phyloP scores from a whole-genome alignment of 2,797 vertebrate species.

The Parauchenoglanis ngamensis region DNA sequence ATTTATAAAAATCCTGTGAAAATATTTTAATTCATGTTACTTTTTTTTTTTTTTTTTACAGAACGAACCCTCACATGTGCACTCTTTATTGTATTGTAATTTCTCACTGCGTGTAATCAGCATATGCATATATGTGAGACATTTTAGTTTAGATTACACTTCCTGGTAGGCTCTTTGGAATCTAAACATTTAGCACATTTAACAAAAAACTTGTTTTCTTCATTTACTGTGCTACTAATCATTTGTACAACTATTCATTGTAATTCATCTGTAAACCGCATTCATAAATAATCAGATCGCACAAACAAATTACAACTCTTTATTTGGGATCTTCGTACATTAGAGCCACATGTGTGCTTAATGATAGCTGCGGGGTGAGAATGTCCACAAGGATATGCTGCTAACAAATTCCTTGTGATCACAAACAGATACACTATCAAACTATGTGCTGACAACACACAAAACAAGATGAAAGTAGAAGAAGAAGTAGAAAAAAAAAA shows the following conservation, averaged over 20 bases:
- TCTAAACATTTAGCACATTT: neutral
- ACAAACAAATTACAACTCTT: neutral
- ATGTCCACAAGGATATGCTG: neutral
- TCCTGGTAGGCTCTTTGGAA: neutral
- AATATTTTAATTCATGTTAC: neutral
- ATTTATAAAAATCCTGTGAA: neutral
- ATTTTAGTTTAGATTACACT: neutral
- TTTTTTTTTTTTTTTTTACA: no score
- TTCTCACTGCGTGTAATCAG: neutral
- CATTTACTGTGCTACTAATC: neutral
- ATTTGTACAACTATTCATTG: no score
- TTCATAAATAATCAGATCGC: neutral
- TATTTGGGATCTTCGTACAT: neutral
- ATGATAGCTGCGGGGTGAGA: neutral
- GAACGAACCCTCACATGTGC: neutral
- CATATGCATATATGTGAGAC: neutral
- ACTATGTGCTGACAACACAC: neutral
- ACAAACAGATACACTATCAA: neutral
- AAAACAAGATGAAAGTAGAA: constrained; percentile 7
- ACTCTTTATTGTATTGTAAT: neutral
- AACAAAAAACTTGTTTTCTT: neutral
- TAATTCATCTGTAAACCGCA: neutral
- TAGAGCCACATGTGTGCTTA: neutral
- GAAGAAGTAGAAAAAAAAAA: neutral
- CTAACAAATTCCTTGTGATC: neutral